A percentile compares a stretch with the other conserved stretches of the same genome.
Conservation (phyloP, 1,140 invertebrate species). For the Cydia amplana region DNA sequence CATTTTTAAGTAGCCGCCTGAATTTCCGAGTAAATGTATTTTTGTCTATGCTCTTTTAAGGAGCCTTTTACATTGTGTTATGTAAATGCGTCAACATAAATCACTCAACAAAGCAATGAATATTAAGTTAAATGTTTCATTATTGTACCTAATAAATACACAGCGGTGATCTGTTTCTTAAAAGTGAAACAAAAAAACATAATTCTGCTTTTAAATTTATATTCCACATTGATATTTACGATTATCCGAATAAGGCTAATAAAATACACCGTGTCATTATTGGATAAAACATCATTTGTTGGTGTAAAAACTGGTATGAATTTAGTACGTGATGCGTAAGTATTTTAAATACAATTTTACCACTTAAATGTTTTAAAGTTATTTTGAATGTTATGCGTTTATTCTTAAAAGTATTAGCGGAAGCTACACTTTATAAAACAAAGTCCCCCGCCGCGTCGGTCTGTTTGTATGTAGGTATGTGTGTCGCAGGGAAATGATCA, state of each 20-base stretch:
- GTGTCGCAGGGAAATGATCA: no score
- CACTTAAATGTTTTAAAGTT: no score
- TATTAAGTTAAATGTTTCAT: not conserved
- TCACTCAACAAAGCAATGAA: conserved; percentile 9
- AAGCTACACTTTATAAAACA: no score
- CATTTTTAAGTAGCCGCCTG: conserved; percentile 45
- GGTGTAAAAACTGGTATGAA: not conserved
- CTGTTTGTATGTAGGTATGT: no score
- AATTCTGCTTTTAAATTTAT: not conserved
- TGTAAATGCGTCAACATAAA: not conserved
- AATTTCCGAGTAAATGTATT: conserved; percentile 31
- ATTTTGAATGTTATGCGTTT: no score
- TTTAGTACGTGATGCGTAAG: no score
- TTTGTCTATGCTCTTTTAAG: conserved; percentile 17
- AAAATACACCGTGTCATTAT: conserved; percentile 4
- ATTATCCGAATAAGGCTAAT: not conserved
- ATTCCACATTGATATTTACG: not conserved
- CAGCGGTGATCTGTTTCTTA: not conserved
- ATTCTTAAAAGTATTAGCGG: no score
- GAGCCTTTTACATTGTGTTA: not conserved
- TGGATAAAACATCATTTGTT: not conserved
- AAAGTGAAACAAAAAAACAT: not conserved
- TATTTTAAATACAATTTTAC: no score
- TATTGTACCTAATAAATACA: not conserved
- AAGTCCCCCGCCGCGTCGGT: no score